These are phyloP conservation scores for Perca fluviatilis DNA, from an alignment of 2,113 vertebrate species.

Conservation along the genomic window DNA sequence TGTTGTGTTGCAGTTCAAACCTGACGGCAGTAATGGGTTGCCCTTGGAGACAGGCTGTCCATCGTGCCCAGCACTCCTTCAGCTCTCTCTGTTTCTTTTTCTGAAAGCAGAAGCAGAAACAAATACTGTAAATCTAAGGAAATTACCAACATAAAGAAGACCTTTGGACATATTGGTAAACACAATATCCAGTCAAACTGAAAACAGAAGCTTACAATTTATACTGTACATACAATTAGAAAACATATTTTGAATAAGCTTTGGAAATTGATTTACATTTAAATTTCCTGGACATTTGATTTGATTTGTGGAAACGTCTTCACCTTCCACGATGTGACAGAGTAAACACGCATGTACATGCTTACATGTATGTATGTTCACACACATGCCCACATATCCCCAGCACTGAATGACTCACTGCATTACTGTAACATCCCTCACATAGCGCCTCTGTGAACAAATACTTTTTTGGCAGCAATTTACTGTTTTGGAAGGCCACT, in stretches of 20 bases:
- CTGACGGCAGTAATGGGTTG: constrained; percentile 85
- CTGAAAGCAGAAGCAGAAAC: constrained; percentile 66
- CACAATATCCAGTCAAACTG: not conserved
- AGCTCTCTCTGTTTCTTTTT: constrained; percentile 83
- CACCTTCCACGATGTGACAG: not conserved
- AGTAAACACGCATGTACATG: constrained; percentile 19
- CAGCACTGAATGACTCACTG: constrained; percentile 51
- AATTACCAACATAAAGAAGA: constrained; percentile 40
- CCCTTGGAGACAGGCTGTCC: constrained; percentile 84
- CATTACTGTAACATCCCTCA: constrained; percentile 23
- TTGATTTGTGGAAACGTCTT: not conserved
- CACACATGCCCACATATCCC: constrained; percentile 32
- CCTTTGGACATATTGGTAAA: constrained; percentile 6
- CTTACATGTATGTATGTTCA: constrained; percentile 19
- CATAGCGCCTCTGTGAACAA: constrained; percentile 7
- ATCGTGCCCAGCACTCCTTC: constrained; percentile 83
- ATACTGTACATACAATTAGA: not conserved
- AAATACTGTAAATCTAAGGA: constrained; percentile 29
- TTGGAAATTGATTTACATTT: not conserved
- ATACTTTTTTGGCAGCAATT: constrained; percentile 22
- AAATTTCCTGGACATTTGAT: not conserved
- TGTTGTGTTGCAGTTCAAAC: constrained; percentile 71
- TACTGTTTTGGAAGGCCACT: constrained; percentile 37
- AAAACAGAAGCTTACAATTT: not conserved
- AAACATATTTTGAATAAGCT: not conserved